Base-by-base conservation (phyloP, 1,140 invertebrate genomes). In the Eriocheir sinensis region DNA sequence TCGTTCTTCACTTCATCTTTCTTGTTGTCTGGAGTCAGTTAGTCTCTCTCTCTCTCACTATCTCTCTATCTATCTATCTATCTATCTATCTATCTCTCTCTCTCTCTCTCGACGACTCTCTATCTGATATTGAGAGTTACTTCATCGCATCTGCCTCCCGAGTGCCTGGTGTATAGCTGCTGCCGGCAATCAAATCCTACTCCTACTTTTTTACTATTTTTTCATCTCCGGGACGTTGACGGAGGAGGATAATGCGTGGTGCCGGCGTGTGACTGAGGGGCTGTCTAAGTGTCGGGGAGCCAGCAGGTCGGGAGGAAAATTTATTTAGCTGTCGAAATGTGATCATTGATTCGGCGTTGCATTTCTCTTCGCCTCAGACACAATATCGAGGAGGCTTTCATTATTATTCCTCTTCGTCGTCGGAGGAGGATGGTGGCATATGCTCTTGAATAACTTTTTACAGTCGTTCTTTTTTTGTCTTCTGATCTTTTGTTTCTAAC, bases 321-420 rank as follows among this genome's bases (percentile, higher is more conserved):
- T 72, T 72, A 72, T 72, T 72, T n/a, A 72, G 60, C 60, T 72
- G 60, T 72, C 60, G 60, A 72, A 72, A 72, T 72, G 8, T n/a
- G 60, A 72, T 72, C 60, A 72, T 3, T 72, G 60, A 21, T n/a
- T 72, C 21, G 60, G 60, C 60, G 60, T 72, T 72, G 60, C 27
- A n/a, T 72, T 72, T 72, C 60, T 72, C 60, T 21, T 72, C n/a
- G n/a, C n/a, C n/a, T n/a, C n/a, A n/a, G n/a, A n/a, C n/a, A n/a
- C n/a, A n/a, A n/a, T 4, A n/a, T 72, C 44, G 4, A 48, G 15
- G 4, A 48, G 44, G 44, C 27, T n/a, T n/a, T 72, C 60, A n/a
- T n/a, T 72, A 21, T 72, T n/a, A n/a, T n/a, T n/a, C n/a, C n/a
- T n/a, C n/a, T n/a, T n/a, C n/a, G n/a, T n/a, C n/a, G n/a, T n/a